Conservation (phyloP, 1,140 invertebrate genomes). For the Rhagoletis pomonella region DNA sequence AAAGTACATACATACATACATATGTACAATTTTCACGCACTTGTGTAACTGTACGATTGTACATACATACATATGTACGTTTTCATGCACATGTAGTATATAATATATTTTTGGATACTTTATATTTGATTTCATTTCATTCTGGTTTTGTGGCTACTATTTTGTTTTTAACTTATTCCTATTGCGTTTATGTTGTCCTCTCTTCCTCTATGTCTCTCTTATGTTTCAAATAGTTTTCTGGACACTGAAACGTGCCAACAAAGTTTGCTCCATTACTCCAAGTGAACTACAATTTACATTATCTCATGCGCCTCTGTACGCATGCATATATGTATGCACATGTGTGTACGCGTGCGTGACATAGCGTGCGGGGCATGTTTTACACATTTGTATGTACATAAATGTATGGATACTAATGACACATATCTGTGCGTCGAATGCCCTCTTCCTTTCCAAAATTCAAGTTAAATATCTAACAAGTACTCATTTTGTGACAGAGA, state of each 20-base stretch:
- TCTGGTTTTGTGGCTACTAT: conserved; percentile 41
- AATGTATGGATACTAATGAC: conserved; percentile 23
- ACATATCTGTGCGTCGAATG: neutral
- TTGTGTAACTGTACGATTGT: neutral
- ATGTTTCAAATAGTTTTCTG: conserved; percentile 22
- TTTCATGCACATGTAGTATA: neutral
- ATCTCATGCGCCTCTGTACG: neutral
- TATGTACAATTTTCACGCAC: neutral
- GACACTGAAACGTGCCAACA: conserved; percentile 21
- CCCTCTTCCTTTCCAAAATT: neutral
- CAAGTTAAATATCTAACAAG: neutral
- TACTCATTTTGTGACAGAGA: conserved; percentile 48
- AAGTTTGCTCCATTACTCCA: conserved; percentile 3
- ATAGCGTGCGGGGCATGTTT: neutral
- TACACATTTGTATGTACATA: neutral
- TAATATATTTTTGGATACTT: conserved; percentile 23
- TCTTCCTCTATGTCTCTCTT: neutral
- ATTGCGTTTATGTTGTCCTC: neutral
- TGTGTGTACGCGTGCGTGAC: neutral
- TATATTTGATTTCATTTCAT: conserved; percentile 46
- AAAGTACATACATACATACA: no score
- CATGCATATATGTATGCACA: neutral
- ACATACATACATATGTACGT: neutral
- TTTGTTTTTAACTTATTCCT: neutral
- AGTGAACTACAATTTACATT: conserved; percentile 4